These are phyloP conservation scores for Mactra quadrangularis DNA, from an alignment of 1,140 invertebrate genomes.

Conservation along the genomic window DNA sequence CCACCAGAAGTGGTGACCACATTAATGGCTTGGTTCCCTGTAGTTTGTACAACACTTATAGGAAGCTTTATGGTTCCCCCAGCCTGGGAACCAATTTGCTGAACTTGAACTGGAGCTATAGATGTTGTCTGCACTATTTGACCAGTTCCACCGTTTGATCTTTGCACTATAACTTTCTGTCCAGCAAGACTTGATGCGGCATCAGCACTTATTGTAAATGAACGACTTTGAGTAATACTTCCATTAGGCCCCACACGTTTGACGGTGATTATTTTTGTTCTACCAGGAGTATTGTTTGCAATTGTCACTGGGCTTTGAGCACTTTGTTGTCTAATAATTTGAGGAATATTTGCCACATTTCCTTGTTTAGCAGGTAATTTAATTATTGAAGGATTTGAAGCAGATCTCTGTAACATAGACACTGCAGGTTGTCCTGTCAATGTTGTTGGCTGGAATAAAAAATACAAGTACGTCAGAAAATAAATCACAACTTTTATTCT, in stretches of 20 bases:
- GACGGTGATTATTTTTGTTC: conserved; percentile 69
- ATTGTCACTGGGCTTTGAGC: neutral
- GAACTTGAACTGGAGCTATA: neutral
- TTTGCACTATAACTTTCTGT: conserved; percentile 55
- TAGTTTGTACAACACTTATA: conserved; percentile 23
- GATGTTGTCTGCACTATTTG: conserved; percentile 34
- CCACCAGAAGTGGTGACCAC: neutral
- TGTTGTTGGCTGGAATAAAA: conserved; percentile 39
- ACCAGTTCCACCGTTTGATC: conserved; percentile 28
- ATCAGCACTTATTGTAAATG: conserved; percentile 59
- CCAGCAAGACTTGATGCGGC: conserved; percentile 8
- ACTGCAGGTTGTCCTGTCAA: conserved; percentile 15
- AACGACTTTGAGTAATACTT: conserved; percentile 59
- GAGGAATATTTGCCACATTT: neutral
- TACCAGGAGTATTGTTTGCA: conserved; percentile 32
- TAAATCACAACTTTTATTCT: too few relatives aligned
- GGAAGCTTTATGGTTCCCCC: conserved; percentile 37
- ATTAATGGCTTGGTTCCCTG: neutral
- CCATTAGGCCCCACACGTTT: conserved; percentile 67
- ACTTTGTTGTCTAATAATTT: conserved; percentile 22
- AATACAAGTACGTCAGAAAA: too few relatives aligned
- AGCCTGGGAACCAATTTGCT: neutral
- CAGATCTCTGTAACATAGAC: conserved; percentile 57
- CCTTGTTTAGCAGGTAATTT: conserved; percentile 56
- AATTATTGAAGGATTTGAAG: conserved; percentile 67